phyloP scores from a whole-genome alignment of 2,888 invertebrate species.

The Melinaea marsaeus region DNA sequence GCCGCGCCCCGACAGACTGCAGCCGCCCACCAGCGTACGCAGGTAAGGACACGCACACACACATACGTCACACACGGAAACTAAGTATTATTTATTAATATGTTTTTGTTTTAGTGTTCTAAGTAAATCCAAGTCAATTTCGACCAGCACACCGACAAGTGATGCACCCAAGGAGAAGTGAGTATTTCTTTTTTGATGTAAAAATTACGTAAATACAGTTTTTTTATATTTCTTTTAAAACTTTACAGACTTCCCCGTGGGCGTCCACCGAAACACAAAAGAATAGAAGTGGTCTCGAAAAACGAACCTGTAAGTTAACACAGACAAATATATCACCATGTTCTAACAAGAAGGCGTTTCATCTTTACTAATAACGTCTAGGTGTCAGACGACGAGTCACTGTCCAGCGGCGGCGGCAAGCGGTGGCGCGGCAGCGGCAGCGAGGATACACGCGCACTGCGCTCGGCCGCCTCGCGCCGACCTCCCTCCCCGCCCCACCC shows the following conservation, averaged over 20 bases:
- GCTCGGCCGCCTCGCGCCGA: slow-evolving; percentile 79
- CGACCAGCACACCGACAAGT: slow-evolving; percentile 54
- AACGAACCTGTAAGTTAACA: slow-evolving; percentile 49
- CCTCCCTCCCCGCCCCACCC: slow-evolving; percentile 25
- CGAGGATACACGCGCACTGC: slow-evolving; percentile 33
- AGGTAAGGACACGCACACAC: not conserved
- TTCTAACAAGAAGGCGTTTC: not conserved
- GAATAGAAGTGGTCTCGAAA: slow-evolving; percentile 61
- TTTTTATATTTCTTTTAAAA: not conserved
- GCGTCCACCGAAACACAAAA: slow-evolving; percentile 68
- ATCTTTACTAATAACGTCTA: slow-evolving; percentile 28
- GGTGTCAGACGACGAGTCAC: slow-evolving; percentile 67
- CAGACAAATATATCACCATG: not conserved
- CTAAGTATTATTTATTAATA: not conserved
- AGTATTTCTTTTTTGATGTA: slow-evolving; percentile 15
- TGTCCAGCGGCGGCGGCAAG: slow-evolving; percentile 52
- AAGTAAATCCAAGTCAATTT: slow-evolving; percentile 50
- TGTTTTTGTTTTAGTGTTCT: slow-evolving; percentile 43
- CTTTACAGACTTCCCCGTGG: slow-evolving; percentile 50
- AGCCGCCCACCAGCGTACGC: slow-evolving; percentile 22
- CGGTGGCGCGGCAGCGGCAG: slow-evolving; percentile 47
- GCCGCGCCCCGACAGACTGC: slow-evolving; percentile 48
- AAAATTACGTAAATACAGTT: not conserved
- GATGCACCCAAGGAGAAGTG: slow-evolving; percentile 59
- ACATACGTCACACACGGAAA: slow-evolving; percentile 5